phyloP scores from a whole-genome alignment of 2,113 vertebrate species.

The Strigops habroptila region DNA sequence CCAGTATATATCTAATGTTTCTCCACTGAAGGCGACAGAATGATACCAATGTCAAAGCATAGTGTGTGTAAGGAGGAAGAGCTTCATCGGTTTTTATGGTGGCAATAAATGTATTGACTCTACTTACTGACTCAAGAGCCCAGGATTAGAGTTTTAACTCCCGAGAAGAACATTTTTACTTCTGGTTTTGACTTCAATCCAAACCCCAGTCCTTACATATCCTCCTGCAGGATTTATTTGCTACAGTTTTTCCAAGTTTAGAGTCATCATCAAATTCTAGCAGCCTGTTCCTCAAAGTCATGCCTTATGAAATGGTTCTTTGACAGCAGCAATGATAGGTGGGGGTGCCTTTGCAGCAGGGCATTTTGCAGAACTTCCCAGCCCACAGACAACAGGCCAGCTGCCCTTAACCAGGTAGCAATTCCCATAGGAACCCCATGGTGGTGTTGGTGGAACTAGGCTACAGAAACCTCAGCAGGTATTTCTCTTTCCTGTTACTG shows the following conservation, averaged over 20 bases:
- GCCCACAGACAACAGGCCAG: neutral
- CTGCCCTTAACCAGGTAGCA: neutral
- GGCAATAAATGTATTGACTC: neutral
- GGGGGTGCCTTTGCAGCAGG: neutral
- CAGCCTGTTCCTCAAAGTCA: neutral
- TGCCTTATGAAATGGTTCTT: neutral
- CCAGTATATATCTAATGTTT: neutral
- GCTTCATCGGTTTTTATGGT: neutral
- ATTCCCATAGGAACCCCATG: neutral
- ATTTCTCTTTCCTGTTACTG: neutral
- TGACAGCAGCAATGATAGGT: neutral
- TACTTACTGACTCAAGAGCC: neutral
- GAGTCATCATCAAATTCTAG: neutral
- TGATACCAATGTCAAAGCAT: accelerated
- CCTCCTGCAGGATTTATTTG: neutral
- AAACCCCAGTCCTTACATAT: neutral
- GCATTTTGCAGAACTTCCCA: neutral
- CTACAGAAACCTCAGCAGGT: neutral
- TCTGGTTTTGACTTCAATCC: neutral
- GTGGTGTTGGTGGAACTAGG: neutral
- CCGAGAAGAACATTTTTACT: neutral
- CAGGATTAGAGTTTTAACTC: neutral
- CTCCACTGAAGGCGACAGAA: neutral
- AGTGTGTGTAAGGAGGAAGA: neutral
- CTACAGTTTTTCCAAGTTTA: neutral